phyloP scores from a whole-genome alignment of 2,113 vertebrate genomes.

The Stigmatopora argus region DNA sequence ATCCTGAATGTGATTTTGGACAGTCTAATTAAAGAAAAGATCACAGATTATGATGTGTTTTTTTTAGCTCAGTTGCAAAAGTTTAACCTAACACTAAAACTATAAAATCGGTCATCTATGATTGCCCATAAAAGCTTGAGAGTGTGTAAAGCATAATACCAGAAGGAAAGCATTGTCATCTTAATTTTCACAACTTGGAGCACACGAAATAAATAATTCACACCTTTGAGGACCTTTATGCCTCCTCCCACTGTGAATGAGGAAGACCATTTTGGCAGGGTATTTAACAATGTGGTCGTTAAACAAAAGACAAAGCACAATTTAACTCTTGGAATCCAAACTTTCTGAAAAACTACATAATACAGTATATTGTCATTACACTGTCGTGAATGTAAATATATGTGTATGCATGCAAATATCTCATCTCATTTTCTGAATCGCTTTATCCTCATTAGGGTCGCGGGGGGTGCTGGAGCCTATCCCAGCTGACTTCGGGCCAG shows the following conservation, averaged over 20 bases:
- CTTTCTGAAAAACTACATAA: not conserved
- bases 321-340: not conserved
- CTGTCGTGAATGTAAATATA: not conserved
- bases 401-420: too few relatives aligned
- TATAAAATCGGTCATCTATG: slow-evolving; percentile 39
- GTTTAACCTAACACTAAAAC: slow-evolving; percentile 2
- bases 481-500: too few relatives aligned
- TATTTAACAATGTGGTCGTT: not conserved
- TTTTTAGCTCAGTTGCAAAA: not conserved
- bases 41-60: not conserved
- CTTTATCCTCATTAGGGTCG: too few relatives aligned
- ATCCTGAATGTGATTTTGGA: too few relatives aligned
- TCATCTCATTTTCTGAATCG: too few relatives aligned
- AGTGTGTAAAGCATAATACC: slow-evolving; percentile 7
- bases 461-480: too few relatives aligned
- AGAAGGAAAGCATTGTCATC: slow-evolving; percentile 21
- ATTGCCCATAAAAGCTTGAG: slow-evolving; percentile 35
- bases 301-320: not conserved
- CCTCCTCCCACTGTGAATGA: not conserved
- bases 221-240: not conserved
- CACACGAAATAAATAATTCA: slow-evolving; percentile 4
- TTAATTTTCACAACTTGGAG: slow-evolving; percentile 31
- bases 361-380: not conserved
- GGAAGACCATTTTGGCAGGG: not conserved
- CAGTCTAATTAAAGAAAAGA: too few relatives aligned